Evolutionary conservation across 2,797 vertebrate genomes (phyloP), one percentile per base, ranked within the genome.

Genomic region (Mus spretus): DNA sequence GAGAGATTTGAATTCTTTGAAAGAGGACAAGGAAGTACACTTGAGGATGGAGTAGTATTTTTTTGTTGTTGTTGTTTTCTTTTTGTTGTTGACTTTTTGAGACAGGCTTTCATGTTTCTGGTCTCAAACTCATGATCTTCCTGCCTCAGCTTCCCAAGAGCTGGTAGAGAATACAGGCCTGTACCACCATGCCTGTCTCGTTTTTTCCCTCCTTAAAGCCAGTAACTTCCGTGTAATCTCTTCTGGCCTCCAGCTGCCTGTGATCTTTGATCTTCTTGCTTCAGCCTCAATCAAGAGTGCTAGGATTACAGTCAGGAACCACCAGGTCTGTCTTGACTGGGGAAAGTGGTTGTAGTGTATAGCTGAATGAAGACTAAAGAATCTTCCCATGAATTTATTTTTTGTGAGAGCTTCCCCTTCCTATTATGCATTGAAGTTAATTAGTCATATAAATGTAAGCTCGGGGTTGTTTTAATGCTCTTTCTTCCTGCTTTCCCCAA

Each of bases 1-100:
- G 78, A 70, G 87, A 90, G 93, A 53, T 74, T 89, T 91, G 55
- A 87, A 19, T 93, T 87, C 34, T 87, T 72, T 70, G 20, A 72
- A 87, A 70, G 34, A 72, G 22, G 65, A 70, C 53, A 70, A 74
- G 24, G 67, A 74, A 59, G 70, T 74, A 37, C 19, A 57, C 55
- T 75, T 89, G 59, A 83, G 59, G 59, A 57, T 22, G 34, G 1
- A 44, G 47, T 47, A 47, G 26, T 83, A 20, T 47, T 44, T 44
- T 44, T 44, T 44, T 44, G n/a, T n/a, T n/a, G n/a, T n/a, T n/a
- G n/a, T 53, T 40, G 13, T 82, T 82, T 61, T 40, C 24, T 31
- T 83, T 63, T 67, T 28, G 40, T 84, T 84, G 26, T 85, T 85
- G 40, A 50, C 80, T 61, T 59, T 57, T 59, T 59, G n/a, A 82